phyloP scores from a whole-genome alignment of 2,888 invertebrate species.

The Trachelus troglodyta region DNA sequence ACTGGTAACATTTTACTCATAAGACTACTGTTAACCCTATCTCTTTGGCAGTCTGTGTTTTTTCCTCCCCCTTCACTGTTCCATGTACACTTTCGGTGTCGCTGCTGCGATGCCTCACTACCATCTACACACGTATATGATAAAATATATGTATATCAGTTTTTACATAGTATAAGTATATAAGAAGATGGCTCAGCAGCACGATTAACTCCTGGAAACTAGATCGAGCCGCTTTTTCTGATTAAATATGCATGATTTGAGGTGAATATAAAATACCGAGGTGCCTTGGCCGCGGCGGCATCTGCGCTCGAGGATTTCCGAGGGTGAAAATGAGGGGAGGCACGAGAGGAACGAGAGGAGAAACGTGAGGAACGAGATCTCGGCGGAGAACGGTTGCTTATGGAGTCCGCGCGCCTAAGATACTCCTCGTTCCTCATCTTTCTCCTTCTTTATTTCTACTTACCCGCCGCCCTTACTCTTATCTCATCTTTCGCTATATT shows the following conservation, averaged over 20 bases:
- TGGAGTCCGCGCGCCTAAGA: slow-evolving; percentile 52
- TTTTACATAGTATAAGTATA: too few relatives aligned
- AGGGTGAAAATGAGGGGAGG: slow-evolving; percentile 15
- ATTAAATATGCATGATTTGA: slow-evolving; percentile 62
- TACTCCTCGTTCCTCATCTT: slow-evolving; percentile 29
- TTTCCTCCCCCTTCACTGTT: too few relatives aligned
- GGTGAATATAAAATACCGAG: slow-evolving; percentile 56
- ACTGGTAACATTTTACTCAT: too few relatives aligned
- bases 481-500: too few relatives aligned
- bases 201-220: slow-evolving; percentile 55
- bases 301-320: slow-evolving; percentile 46
- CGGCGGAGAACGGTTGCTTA: slow-evolving; percentile 35
- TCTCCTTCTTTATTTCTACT: slow-evolving; percentile 6
- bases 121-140: too few relatives aligned
- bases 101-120: too few relatives aligned
- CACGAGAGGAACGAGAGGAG: neutral
- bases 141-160: too few relatives aligned
- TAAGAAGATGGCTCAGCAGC: slow-evolving; percentile 23
- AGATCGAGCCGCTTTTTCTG: slow-evolving; percentile 49
- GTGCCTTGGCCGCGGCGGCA: slow-evolving; percentile 43
- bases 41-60: too few relatives aligned
- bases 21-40: too few relatives aligned
- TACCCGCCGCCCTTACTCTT: too few relatives aligned
- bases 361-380: slow-evolving; percentile 10
- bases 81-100: too few relatives aligned